These are phyloP conservation scores for Channa argus DNA, from an alignment of 2,113 vertebrate species.

Conservation along the genomic window DNA sequence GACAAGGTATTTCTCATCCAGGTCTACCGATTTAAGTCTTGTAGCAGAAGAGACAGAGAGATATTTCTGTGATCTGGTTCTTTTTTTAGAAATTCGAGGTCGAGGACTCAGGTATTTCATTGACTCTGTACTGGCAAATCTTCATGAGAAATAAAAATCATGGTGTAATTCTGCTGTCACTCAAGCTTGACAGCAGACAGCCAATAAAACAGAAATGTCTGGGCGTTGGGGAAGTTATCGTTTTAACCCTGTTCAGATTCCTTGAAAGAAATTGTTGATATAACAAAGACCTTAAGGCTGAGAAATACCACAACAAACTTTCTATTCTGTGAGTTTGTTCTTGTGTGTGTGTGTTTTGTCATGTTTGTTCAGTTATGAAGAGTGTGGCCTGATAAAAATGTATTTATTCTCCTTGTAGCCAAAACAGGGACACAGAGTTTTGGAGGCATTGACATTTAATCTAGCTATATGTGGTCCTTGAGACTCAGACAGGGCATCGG, in stretches of 20 bases:
- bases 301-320: not conserved
- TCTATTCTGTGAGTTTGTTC: not conserved
- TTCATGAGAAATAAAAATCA: too few relatives aligned
- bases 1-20: too few relatives aligned
- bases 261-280: not conserved
- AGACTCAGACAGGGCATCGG: not conserved
- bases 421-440: not conserved
- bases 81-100: too few relatives aligned
- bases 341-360: not conserved
- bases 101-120: too few relatives aligned
- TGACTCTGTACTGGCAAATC: too few relatives aligned
- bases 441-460: not conserved
- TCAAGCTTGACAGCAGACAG: not conserved
- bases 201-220: not conserved
- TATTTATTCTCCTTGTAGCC: constrained; percentile 6
- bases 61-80: too few relatives aligned
- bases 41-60: too few relatives aligned
- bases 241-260: not conserved
- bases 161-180: not conserved
- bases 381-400: not conserved
- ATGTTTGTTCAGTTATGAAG: not conserved
- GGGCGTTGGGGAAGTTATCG: not conserved
- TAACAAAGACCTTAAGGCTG: not conserved
- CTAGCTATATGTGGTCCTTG: not conserved
- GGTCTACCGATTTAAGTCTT: too few relatives aligned